A percentile compares a stretch with the other conserved stretches of the same genome.
phyloP scores from a whole-genome alignment of 2,797 vertebrate genomes.

The Coreius guichenoti region DNA sequence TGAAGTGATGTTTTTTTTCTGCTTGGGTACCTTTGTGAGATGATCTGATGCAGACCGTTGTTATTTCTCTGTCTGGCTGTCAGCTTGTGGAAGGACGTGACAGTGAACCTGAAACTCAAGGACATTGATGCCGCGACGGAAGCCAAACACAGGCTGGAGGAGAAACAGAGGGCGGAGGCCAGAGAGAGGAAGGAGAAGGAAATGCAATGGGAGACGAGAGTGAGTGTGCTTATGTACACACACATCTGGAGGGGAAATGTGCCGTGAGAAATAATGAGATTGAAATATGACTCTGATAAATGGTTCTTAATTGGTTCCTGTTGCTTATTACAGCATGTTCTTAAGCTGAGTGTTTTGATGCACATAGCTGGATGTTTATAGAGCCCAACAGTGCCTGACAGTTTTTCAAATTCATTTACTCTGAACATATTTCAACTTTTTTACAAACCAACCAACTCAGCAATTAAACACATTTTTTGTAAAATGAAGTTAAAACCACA shows the following conservation, averaged over 20 bases:
- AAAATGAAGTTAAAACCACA: not conserved
- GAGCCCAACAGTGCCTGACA: not conserved
- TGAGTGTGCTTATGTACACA: constrained; percentile 71
- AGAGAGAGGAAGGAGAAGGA: constrained; percentile 95
- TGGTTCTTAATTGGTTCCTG: not conserved
- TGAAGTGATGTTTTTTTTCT: constrained; percentile 9
- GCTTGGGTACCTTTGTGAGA: not conserved
- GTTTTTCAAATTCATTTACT: not conserved
- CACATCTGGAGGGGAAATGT: not conserved
- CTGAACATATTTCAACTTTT: not conserved
- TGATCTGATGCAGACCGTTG: not conserved
- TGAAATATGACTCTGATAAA: not conserved
- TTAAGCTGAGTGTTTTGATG: not conserved
- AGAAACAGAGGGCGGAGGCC: constrained; percentile 95
- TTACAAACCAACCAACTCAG: not conserved
- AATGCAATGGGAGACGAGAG: constrained; percentile 95
- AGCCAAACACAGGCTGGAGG: constrained; percentile 93
- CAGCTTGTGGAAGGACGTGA: constrained; percentile 97
- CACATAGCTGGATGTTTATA: not conserved
- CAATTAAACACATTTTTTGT: not conserved
- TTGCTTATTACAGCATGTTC: not conserved
- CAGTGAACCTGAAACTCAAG: constrained; percentile 93
- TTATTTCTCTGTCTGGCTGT: constrained; percentile 7
- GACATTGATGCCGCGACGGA: constrained; percentile 96
- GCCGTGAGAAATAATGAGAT: not conserved